Conservation (phyloP, 1,140 invertebrate species). For the Drosophila eugracilis region DNA sequence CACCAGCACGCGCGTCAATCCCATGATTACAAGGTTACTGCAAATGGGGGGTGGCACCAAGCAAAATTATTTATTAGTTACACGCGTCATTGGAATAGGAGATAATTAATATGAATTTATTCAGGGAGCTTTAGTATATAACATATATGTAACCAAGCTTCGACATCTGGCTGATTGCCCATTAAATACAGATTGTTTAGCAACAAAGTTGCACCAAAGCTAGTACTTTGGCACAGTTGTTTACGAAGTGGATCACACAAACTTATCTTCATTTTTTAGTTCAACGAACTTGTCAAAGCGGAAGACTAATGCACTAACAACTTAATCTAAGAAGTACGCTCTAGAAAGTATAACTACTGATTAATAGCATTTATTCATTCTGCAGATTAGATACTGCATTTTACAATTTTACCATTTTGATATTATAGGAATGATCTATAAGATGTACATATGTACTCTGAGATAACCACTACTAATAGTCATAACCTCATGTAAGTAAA, state of each 20-base stretch:
- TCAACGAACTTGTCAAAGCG: slow-evolving; percentile 41
- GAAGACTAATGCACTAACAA: slow-evolving; percentile 7
- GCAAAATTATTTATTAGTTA: slow-evolving; percentile 23
- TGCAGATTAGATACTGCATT: no score
- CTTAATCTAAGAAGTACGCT: slow-evolving; percentile 5
- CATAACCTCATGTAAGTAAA: no score
- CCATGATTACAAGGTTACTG: slow-evolving; percentile 49
- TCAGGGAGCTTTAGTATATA: slow-evolving; percentile 2
- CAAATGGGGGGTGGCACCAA: background rate
- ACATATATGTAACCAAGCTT: background rate
- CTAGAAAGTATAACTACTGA: background rate
- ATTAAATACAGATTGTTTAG: background rate
- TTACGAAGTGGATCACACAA: slow-evolving; percentile 24
- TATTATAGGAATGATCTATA: no score
- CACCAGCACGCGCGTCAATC: slow-evolving; percentile 61
- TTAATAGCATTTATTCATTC: no score
- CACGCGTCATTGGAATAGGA: slow-evolving; percentile 19
- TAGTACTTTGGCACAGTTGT: slow-evolving; percentile 13
- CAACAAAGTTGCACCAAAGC: slow-evolving; percentile 13
- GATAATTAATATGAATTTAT: slow-evolving; percentile 19
- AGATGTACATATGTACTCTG: no score
- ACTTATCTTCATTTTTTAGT: slow-evolving; percentile 27
- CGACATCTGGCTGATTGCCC: slow-evolving; percentile 25
- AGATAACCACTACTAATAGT: no score
- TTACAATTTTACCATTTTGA: no score